A percentile compares a stretch with the other conserved stretches of the same genome.
Evolutionary conservation across 1,140 invertebrate species (phyloP).

Genomic region (Gryon sp.): DNA sequence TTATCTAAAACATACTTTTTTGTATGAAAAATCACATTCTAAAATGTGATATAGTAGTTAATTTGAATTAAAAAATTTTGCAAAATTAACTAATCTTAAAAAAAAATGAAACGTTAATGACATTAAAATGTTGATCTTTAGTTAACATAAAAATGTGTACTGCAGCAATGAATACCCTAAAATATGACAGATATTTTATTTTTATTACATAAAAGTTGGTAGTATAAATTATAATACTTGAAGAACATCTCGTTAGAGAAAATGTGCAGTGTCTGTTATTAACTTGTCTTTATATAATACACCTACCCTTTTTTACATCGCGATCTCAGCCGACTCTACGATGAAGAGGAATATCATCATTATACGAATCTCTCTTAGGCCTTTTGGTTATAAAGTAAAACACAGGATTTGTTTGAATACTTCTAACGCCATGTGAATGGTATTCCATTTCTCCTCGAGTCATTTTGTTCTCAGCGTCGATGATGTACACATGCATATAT

Average conservation of each 20-base stretch:
- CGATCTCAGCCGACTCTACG: slow-evolving; percentile 40
- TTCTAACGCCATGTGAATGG: slow-evolving; percentile 54
- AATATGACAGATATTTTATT: slow-evolving; percentile 7
- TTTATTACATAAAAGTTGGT: slow-evolving; percentile 28
- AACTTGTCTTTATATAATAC: slow-evolving; percentile 54
- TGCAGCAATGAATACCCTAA: too few species aligned
- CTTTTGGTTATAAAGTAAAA: slow-evolving; percentile 53
- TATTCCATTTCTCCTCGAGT: slow-evolving; percentile 61
- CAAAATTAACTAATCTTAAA: too few species aligned
- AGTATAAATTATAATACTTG: slow-evolving; percentile 47
- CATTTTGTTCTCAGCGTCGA: slow-evolving; percentile 62
- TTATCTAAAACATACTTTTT: too few species aligned
- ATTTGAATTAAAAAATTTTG: too few species aligned
- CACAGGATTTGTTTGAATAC: slow-evolving; percentile 53
- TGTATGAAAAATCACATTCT: too few species aligned
- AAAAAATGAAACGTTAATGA: too few species aligned
- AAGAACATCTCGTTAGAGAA: slow-evolving; percentile 47
- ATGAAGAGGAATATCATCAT: slow-evolving; percentile 56
- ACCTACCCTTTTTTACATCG: slow-evolving; percentile 42
- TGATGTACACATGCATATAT: slow-evolving; percentile 24
- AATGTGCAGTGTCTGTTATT: slow-evolving; percentile 54
- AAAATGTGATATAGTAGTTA: too few species aligned
- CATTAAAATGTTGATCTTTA: too few species aligned
- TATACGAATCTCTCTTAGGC: slow-evolving; percentile 48
- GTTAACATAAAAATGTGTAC: background rate